A percentile compares a stretch with the other conserved stretches of the same genome.
Conservation (phyloP, 2,888 invertebrate genomes). For the Callosobruchus maculatus region DNA sequence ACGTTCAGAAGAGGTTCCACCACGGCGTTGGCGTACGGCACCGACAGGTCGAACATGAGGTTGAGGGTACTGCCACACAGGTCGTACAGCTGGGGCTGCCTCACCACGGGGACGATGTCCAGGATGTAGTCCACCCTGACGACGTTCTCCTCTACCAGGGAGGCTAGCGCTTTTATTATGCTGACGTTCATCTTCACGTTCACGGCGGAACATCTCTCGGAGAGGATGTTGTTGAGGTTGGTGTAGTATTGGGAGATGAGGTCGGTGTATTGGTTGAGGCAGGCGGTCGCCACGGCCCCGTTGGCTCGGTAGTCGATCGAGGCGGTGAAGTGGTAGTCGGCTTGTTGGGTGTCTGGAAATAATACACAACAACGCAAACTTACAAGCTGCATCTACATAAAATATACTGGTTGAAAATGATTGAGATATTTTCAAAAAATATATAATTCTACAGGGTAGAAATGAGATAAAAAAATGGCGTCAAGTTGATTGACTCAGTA, state of each 20-base stretch:
- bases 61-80: conserved; percentile 91
- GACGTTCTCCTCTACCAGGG: conserved; percentile 78
- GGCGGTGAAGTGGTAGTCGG: conserved; percentile 88
- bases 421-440: too few species aligned
- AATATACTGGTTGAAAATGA: too few species aligned
- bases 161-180: conserved; percentile 78
- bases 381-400: too few species aligned
- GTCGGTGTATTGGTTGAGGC: conserved; percentile 82
- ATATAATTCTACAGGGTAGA: too few species aligned
- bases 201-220: conserved; percentile 90
- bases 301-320: conserved; percentile 84
- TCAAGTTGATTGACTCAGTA: too few species aligned
- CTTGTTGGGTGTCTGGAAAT: conserved; percentile 79
- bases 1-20: conserved; percentile 87
- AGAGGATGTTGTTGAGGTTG: conserved; percentile 75
- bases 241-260: conserved; percentile 75
- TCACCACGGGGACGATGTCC: conserved; percentile 81
- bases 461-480: too few species aligned
- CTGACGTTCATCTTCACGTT: conserved; percentile 94
- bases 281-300: conserved; percentile 81
- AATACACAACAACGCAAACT: too few species aligned
- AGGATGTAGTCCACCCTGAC: conserved; percentile 87
- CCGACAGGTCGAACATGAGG: conserved; percentile 89
- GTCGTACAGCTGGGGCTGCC: conserved; percentile 89
- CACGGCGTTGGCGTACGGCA: conserved; percentile 86